Evolutionary conservation across 2,797 vertebrate genomes (phyloP).

Genomic region (Meda fulgida): DNA sequence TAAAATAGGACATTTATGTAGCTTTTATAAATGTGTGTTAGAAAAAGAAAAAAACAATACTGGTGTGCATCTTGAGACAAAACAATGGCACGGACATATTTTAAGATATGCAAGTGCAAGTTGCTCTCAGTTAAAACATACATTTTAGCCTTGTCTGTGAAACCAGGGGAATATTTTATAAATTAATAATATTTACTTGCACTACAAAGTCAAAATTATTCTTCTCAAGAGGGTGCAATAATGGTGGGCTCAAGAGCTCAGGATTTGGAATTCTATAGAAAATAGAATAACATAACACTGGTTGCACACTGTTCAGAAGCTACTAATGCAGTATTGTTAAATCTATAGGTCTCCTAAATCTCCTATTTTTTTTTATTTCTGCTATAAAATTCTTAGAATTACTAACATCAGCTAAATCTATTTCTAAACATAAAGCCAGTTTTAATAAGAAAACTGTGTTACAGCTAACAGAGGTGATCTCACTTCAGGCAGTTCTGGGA

Average conservation of each 20-base stretch:
- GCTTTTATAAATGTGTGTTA: too few species aligned
- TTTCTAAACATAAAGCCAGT: background rate
- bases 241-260: background rate
- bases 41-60: too few species aligned
- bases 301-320: background rate
- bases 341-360: background rate
- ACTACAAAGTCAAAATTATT: background rate
- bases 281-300: background rate
- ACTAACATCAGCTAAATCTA: background rate
- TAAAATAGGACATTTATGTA: too few species aligned
- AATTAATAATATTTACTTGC: too few species aligned
- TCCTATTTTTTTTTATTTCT: too few species aligned
- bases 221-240: background rate
- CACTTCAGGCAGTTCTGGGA: slow-evolving; percentile 13
- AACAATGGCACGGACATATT: too few species aligned
- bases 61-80: too few species aligned
- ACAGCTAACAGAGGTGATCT: background rate
- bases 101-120: too few species aligned
- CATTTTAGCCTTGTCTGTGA: too few species aligned
- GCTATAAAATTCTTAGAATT: background rate
- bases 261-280: background rate
- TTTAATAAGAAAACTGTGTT: background rate
- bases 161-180: too few species aligned
- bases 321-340: background rate
- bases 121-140: too few species aligned